Evolutionary conservation across 2,797 vertebrate genomes (phyloP), one percentile per base, ranked within the genome.

Genomic region (Euphonia xanthogaster): DNA sequence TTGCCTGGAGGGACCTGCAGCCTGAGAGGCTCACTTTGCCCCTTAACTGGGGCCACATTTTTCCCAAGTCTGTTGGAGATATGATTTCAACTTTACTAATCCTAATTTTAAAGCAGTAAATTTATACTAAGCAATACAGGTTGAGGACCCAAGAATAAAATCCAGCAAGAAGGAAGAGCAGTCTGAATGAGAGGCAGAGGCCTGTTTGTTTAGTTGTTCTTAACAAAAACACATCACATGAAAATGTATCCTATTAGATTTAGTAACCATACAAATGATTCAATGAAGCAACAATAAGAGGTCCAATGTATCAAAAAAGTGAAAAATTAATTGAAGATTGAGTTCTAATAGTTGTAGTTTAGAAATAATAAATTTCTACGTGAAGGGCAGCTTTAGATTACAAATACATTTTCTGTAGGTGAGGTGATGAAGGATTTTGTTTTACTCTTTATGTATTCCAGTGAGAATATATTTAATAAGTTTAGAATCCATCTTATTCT

Each of bases 401-500:
- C 55, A 91, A 48, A 75, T 75, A 54, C 3, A 15, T 42, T 61
- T 75, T 71, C 65, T 77, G 47, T 61, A 92, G 74, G 58, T 87
- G 63, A 96, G 62, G 61, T 28, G 35, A n/a, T 92, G 62, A 93
- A 92, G 23, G 58, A 71, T 93, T 90, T 90, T 61, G 65, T 88
- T 95, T 71, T 33, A 30, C 40, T 89, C 40, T 50, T 50, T 83
- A 63, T 5, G 14, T 81, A 70, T 94, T 92, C 75, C 4, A 0
- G 39, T 61, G 53, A 86, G 83, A 82, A 70, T 73, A 67, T 25
- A 76, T 57, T 88, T 60, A 79, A 45, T 45, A 96, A 86, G 77
- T 86, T 92, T 72, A 87, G 79, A 90, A 96, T 93, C 70, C 70
- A 72, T 96, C 92, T 90, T 92, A 86, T 65, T 82, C 83, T 80